These are phyloP conservation scores for Crenuchus spilurus DNA, from an alignment of 2,797 vertebrate genomes.

Conservation along the genomic window DNA sequence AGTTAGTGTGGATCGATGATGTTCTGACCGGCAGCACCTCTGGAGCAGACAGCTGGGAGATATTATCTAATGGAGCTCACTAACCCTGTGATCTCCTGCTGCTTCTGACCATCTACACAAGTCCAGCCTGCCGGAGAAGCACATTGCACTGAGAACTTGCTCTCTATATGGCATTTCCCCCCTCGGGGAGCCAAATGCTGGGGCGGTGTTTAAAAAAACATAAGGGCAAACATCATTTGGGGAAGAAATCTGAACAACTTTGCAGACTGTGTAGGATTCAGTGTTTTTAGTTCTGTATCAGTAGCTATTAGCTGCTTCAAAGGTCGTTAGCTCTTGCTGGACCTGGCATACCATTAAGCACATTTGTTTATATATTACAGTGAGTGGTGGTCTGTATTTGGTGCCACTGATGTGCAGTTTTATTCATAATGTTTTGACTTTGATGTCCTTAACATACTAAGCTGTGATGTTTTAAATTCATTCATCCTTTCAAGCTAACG, in stretches of 20 bases:
- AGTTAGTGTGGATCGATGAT: slow-evolving; percentile 32
- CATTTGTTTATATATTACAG: not conserved
- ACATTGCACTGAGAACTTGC: not conserved
- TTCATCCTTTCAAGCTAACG: too few relatives aligned
- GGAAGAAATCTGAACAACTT: not conserved
- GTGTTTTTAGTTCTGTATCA: not conserved
- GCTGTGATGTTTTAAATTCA: too few relatives aligned
- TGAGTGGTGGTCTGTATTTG: too few relatives aligned
- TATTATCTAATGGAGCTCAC: slow-evolving; percentile 33
- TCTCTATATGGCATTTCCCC: not conserved
- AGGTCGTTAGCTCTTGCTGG: not conserved
- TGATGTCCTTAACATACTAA: too few relatives aligned
- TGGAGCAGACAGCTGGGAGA: slow-evolving; percentile 1
- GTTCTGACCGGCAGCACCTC: slow-evolving; percentile 7
- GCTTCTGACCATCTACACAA: not conserved
- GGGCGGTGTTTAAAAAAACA: not conserved
- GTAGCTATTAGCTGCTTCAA: not conserved
- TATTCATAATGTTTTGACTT: too few relatives aligned
- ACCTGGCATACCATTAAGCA: not conserved
- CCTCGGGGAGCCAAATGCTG: not conserved
- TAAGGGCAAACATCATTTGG: not conserved
- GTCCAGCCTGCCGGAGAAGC: not conserved
- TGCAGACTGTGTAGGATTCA: not conserved
- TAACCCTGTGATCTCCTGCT: slow-evolving; percentile 8
- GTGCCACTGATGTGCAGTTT: too few relatives aligned